Conservation (phyloP, 1,140 invertebrate genomes). For the Thrips palmi region DNA sequence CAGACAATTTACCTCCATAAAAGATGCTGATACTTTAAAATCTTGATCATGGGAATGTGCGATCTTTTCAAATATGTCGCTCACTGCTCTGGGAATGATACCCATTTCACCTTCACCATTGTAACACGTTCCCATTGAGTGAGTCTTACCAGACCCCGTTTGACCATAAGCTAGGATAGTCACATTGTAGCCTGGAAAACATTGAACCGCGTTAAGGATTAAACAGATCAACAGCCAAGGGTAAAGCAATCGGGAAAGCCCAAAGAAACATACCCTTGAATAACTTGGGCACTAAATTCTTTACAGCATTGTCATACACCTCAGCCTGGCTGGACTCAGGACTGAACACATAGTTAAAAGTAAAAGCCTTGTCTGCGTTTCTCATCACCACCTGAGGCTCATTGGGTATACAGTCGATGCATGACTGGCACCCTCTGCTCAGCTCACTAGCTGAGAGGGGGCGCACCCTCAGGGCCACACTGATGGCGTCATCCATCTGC, state of each 20-base stretch:
- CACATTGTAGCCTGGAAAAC: conserved; percentile 63
- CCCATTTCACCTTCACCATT: conserved; percentile 42
- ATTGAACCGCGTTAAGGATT: too few species aligned
- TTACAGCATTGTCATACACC: conserved; percentile 4
- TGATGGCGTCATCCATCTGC: conserved; percentile 6
- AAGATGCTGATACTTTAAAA: conserved; percentile 53
- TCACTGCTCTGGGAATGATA: conserved; percentile 68
- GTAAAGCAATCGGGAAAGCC: too few species aligned
- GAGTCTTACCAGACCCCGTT: conserved; percentile 84
- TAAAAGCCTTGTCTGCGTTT: not conserved
- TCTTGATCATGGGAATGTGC: conserved; percentile 36
- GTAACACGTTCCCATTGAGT: conserved; percentile 78
- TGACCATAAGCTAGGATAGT: conserved; percentile 88
- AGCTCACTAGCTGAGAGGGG: conserved; percentile 1
- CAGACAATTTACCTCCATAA: conserved; percentile 25
- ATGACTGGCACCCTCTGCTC: conserved; percentile 4
- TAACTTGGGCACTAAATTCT: conserved; percentile 3
- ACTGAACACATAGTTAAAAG: conserved; percentile 9
- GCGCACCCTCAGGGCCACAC: conserved; percentile 7
- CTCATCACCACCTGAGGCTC: conserved; percentile 7
- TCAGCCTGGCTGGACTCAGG: not conserved
- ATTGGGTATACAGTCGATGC: conserved; percentile 1
- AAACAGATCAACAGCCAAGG: too few species aligned
- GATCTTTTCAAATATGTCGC: conserved; percentile 62
- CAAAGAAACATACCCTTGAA: conserved; percentile 10